A percentile compares a stretch with the other conserved stretches of the same genome.
Conservation (phyloP, 2,797 vertebrate genomes). For the Gymnothorax javanicus region DNA sequence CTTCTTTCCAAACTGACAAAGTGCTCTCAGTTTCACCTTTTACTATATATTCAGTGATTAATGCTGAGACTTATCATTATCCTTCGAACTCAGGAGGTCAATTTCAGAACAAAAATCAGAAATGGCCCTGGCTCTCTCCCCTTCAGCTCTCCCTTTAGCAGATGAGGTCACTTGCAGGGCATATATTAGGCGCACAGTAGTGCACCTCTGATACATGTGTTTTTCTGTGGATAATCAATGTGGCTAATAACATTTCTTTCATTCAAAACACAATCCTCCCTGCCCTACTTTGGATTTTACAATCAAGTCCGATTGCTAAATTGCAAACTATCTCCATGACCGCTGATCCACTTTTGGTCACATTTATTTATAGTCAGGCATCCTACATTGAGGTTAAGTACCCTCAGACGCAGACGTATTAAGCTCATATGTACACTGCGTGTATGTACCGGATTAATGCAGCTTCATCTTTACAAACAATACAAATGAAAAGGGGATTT, state of each 20-base stretch:
- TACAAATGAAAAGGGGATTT: too few species aligned
- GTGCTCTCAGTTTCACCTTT: too few species aligned
- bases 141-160: too few species aligned
- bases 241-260: neutral
- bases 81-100: too few species aligned
- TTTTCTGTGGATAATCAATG: neutral
- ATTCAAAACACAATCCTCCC: neutral
- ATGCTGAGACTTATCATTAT: too few species aligned
- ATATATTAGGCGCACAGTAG: neutral
- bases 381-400: neutral
- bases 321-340: neutral
- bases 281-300: neutral
- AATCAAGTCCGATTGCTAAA: neutral
- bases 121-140: too few species aligned
- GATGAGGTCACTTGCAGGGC: neutral
- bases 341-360: slow-evolving; percentile 4
- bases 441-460: neutral
- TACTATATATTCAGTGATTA: too few species aligned
- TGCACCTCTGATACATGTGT: neutral
- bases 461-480: too few species aligned
- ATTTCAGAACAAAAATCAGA: too few species aligned
- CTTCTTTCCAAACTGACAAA: too few species aligned
- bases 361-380: neutral
- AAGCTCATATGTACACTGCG: too few species aligned
- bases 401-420: neutral